phyloP scores from a whole-genome alignment of 1,140 invertebrate genomes.

The Drosophila micromelanica region DNA sequence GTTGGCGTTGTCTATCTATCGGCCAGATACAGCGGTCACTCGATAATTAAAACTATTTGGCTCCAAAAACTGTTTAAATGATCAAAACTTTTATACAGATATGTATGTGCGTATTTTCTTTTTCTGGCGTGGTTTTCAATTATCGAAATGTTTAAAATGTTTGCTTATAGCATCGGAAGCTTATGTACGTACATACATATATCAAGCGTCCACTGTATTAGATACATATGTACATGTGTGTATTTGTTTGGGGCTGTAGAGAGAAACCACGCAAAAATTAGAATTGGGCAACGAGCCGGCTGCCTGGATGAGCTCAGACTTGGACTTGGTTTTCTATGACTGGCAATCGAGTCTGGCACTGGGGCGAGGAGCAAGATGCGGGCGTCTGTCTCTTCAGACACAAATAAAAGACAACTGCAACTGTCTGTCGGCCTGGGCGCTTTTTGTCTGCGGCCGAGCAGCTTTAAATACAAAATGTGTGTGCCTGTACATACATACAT shows the following conservation, averaged over 20 bases:
- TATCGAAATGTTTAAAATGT: too few relatives aligned
- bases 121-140: too few relatives aligned
- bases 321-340: conserved; percentile 30
- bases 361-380: conserved; percentile 6
- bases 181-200: too few relatives aligned
- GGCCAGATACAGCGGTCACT: background rate
- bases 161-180: too few relatives aligned
- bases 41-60: too few relatives aligned
- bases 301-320: conserved; percentile 45
- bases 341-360: background rate
- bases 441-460: conserved; percentile 5
- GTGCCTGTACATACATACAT: too few relatives aligned
- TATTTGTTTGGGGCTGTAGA: conserved; percentile 7
- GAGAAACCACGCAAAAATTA: conserved; percentile 32
- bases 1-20: conserved; percentile 26
- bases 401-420: conserved; percentile 53
- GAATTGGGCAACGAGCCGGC: conserved; percentile 16
- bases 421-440: conserved; percentile 25
- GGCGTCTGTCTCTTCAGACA: conserved; percentile 39
- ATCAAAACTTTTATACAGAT: too few relatives aligned
- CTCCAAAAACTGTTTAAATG: too few relatives aligned
- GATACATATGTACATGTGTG: background rate
- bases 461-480: background rate
- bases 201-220: background rate
- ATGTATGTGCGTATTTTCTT: too few relatives aligned